phyloP scores from a whole-genome alignment of 2,113 vertebrate genomes.

The Glaucidium brasilianum region DNA sequence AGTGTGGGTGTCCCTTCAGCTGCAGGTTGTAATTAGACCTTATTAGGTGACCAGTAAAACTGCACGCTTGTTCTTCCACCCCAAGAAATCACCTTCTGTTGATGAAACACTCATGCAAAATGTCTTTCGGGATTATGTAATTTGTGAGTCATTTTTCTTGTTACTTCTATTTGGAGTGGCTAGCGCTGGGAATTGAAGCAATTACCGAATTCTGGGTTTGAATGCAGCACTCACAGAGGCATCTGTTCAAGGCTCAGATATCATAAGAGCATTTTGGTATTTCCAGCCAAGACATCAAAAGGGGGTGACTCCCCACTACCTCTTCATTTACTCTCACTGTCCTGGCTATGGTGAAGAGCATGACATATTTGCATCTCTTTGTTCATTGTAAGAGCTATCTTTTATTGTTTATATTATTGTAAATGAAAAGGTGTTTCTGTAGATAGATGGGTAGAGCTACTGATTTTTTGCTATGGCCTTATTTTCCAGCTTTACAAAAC shows the following conservation, averaged over 20 bases:
- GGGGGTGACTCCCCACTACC: not conserved
- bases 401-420: not conserved
- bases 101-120: not conserved
- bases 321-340: not conserved
- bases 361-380: not conserved
- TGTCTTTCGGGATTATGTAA: not conserved
- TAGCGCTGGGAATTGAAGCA: not conserved
- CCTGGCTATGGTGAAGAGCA: not conserved
- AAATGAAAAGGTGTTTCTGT: not conserved
- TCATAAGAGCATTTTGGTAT: not conserved
- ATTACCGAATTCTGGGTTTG: not conserved
- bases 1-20: not conserved
- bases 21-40: not conserved
- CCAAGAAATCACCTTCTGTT: not conserved
- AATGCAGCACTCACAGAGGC: not conserved
- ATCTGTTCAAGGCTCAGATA: not conserved
- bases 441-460: not conserved
- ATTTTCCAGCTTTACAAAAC: not conserved
- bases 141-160: not conserved
- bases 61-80: not conserved
- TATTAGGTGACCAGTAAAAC: not conserved
- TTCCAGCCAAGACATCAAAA: not conserved
- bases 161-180: not conserved
- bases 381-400: not conserved
- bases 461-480: not conserved